phyloP scores from a whole-genome alignment of 2,888 invertebrate genomes.

The Mesorhabditis spiculigera region DNA sequence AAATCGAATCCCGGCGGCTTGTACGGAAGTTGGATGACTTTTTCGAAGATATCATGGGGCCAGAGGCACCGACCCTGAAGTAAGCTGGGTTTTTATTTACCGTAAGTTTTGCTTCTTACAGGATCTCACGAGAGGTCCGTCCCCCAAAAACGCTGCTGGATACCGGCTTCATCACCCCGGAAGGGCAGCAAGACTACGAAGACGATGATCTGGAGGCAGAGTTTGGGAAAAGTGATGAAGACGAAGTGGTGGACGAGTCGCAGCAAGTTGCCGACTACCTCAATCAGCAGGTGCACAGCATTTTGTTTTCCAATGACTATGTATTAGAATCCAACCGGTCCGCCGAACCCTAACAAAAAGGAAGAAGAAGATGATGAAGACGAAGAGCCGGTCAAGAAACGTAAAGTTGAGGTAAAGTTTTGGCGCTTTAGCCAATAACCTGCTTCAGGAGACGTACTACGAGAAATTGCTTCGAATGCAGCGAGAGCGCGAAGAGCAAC shows the following conservation, averaged over 20 bases:
- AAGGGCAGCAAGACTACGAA: constrained; percentile 20
- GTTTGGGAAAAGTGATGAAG: not conserved
- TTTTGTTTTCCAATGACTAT: not conserved
- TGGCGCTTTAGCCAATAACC: constrained; percentile 6
- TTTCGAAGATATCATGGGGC: constrained; percentile 17
- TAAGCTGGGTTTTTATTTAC: not conserved
- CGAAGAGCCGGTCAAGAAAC: constrained; percentile 17
- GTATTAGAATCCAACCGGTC: not conserved
- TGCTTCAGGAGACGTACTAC: constrained; percentile 26
- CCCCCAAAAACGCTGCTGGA: constrained; percentile 35
- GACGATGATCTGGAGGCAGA: constrained; percentile 11
- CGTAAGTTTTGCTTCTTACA: constrained; percentile 2
- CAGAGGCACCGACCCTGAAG: constrained; percentile 19
- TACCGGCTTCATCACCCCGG: constrained; percentile 30
- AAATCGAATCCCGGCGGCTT: constrained; percentile 21
- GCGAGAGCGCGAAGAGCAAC: constrained; percentile 16
- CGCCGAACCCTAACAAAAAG: constrained; percentile 8
- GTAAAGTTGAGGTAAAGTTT: constrained; percentile 14
- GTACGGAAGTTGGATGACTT: constrained; percentile 11
- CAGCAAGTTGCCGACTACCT: not conserved
- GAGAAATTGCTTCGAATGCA: constrained; percentile 28
- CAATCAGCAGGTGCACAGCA: constrained; percentile 13
- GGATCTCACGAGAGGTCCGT: constrained; percentile 28
- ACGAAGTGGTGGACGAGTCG: constrained; percentile 25
- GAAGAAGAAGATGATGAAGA: constrained; percentile 2